Conservation (phyloP, 1,140 invertebrate species). For the Platorchestia sp. region DNA sequence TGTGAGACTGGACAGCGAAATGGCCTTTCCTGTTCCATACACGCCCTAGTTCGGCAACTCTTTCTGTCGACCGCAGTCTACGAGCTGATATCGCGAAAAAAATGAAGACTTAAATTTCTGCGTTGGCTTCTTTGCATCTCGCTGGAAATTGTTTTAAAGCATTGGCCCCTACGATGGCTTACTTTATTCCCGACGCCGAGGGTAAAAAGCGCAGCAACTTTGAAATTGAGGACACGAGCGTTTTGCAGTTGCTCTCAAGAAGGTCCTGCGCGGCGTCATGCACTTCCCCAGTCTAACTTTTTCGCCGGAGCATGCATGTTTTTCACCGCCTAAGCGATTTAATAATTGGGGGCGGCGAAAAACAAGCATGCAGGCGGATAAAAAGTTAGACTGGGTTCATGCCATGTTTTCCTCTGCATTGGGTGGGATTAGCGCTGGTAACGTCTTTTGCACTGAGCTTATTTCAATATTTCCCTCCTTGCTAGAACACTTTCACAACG, state of each 20-base stretch:
- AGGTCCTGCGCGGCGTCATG: background rate
- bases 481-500: background rate
- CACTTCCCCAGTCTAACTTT: no score
- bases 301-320: no score
- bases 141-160: background rate
- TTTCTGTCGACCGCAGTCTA: background rate
- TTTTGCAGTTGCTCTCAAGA: background rate
- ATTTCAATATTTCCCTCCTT: background rate
- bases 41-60: background rate
- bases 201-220: background rate
- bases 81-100: background rate
- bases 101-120: background rate
- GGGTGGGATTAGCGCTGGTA: background rate
- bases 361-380: no score
- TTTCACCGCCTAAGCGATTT: no score
- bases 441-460: background rate
- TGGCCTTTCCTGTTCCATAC: background rate
- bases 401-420: background rate
- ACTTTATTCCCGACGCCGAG: background rate
- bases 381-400: no score
- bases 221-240: background rate
- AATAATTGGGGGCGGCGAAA: no score
- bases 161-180: background rate
- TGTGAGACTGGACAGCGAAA: conserved; percentile 31
- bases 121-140: background rate